Evolutionary conservation across 1,140 invertebrate species (phyloP).

Genomic region (Physella acuta): DNA sequence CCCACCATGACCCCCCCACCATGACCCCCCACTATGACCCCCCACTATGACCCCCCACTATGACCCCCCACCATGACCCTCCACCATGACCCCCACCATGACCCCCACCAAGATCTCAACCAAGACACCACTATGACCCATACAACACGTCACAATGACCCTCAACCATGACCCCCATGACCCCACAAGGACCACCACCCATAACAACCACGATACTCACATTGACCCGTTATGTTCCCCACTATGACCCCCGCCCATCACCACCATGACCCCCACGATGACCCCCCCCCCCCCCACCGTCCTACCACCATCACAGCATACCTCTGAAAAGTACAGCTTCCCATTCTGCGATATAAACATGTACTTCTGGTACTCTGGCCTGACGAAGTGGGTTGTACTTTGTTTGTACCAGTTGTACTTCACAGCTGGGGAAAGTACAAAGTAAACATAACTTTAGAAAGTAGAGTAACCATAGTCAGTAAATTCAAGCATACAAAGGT

Average conservation of each 20-base stretch:
- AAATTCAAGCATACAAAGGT: too few species aligned
- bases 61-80: neutral
- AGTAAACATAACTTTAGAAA: too few species aligned
- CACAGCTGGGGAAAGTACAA: too few species aligned
- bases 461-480: too few species aligned
- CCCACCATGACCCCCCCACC: neutral
- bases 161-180: neutral
- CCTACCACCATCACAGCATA: too few species aligned
- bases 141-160: neutral
- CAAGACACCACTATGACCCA: neutral
- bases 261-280: too few species aligned
- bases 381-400: slow-evolving; percentile 2
- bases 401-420: slow-evolving; percentile 31
- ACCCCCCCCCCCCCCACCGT: too few species aligned
- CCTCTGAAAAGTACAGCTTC: slow-evolving; percentile 46
- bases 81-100: neutral
- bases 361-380: slow-evolving; percentile 32
- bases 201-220: too few species aligned
- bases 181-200: neutral
- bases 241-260: too few species aligned
- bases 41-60: neutral
- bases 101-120: neutral
- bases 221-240: too few species aligned
- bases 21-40: neutral
- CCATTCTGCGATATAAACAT: slow-evolving; percentile 45